A percentile compares a stretch with the other conserved stretches of the same genome.
Evolutionary conservation across 2,888 invertebrate genomes (phyloP).

Genomic region (Trichacis sp.): DNA sequence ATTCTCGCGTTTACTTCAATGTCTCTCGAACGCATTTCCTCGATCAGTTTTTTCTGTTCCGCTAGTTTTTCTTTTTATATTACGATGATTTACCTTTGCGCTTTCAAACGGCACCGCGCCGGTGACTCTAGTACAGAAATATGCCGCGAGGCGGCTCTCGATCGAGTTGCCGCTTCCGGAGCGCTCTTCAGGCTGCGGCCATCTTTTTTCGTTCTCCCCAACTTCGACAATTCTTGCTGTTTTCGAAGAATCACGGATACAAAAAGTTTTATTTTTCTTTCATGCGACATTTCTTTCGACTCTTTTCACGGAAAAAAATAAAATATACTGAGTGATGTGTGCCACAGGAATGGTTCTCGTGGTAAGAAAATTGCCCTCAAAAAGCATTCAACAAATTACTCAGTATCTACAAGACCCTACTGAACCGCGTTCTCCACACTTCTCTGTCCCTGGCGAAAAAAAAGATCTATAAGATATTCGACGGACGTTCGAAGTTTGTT

Average conservation of each 20-base stretch:
- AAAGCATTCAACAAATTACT: conserved; percentile 27
- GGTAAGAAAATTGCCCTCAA: too few relatives aligned
- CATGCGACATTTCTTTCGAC: conserved; percentile 49
- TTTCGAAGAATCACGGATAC: conserved; percentile 56
- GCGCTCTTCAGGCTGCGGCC: conserved; percentile 19
- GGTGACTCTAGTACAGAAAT: conserved; percentile 47
- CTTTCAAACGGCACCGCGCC: conserved; percentile 65
- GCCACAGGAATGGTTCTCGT: too few relatives aligned
- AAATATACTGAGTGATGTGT: too few relatives aligned
- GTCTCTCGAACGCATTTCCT: conserved; percentile 79
- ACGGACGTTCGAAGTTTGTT: too few relatives aligned
- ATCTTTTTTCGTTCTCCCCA: conserved; percentile 15
- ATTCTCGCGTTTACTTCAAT: conserved; percentile 74
- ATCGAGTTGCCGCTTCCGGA: conserved; percentile 12
- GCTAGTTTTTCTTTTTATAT: conserved; percentile 79
- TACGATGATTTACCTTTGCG: conserved; percentile 81
- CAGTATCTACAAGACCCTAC: too few relatives aligned
- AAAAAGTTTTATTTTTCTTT: conserved; percentile 59
- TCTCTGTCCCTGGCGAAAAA: too few relatives aligned
- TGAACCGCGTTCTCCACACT: too few relatives aligned
- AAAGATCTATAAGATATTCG: too few relatives aligned
- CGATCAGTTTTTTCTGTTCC: conserved; percentile 80
- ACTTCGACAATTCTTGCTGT: conserved; percentile 49
- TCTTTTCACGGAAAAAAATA: too few relatives aligned
- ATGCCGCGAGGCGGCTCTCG: conserved; percentile 11